phyloP scores from a whole-genome alignment of 2,888 invertebrate species.

The Aelia acuminata region DNA sequence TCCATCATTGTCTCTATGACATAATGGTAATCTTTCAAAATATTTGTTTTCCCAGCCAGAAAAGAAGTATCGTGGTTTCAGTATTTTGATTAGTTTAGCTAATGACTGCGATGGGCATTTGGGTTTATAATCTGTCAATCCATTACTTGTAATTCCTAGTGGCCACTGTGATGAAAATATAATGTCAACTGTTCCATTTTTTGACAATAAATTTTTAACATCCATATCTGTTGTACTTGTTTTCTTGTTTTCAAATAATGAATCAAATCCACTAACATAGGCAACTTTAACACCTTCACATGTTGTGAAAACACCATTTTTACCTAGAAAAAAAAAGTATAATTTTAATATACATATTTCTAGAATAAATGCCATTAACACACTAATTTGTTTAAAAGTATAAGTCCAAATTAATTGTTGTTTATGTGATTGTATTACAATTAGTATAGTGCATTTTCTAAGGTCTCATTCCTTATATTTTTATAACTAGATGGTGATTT shows the following conservation, averaged over 20 bases:
- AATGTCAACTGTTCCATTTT: conserved; percentile 30
- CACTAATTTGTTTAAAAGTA: too few species aligned
- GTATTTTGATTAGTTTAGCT: not conserved
- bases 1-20: not conserved
- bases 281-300: conserved; percentile 27
- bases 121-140: conserved; percentile 15
- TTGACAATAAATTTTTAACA: conserved; percentile 11
- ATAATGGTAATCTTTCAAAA: conserved; percentile 31
- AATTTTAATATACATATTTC: not conserved
- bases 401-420: too few species aligned
- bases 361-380: too few species aligned
- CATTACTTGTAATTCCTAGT: not conserved
- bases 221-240: not conserved
- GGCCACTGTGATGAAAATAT: conserved; percentile 14
- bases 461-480: too few species aligned
- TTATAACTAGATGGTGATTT: too few species aligned
- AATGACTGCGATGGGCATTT: not conserved
- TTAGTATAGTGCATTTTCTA: too few species aligned
- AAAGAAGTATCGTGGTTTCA: conserved; percentile 36
- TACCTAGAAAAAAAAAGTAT: not conserved
- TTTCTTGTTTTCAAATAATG: not conserved
- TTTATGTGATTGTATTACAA: too few species aligned
- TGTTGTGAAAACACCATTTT: conserved; percentile 30
- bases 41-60: conserved; percentile 20
- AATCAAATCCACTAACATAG: conserved; percentile 27